Conservation (phyloP, 2,113 vertebrate species). For the Odocoileus hemionus region DNA sequence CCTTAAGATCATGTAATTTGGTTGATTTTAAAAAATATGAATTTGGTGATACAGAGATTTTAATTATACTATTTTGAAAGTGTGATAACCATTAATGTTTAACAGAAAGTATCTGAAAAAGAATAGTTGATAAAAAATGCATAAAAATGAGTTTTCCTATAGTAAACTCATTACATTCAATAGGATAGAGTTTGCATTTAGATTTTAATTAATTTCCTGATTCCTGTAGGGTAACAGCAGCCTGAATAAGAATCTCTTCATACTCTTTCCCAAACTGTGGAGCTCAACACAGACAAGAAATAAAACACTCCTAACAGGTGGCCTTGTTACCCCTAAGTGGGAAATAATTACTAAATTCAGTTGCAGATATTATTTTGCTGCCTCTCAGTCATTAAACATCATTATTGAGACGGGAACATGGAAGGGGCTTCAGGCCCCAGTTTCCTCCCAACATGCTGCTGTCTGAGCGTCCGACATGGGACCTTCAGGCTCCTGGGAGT, state of each 20-base stretch:
- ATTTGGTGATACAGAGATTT: slow-evolving; percentile 15
- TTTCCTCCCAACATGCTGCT: not conserved
- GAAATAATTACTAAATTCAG: not conserved
- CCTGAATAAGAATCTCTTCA: not conserved
- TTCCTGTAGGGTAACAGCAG: not conserved
- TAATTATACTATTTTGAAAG: not conserved
- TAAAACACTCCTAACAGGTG: not conserved
- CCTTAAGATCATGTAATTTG: slow-evolving; percentile 14
- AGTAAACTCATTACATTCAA: not conserved
- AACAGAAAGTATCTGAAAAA: not conserved
- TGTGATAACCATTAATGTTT: not conserved
- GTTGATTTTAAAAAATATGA: not conserved
- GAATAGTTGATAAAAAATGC: not conserved
- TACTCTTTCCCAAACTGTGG: no score
- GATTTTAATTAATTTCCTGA: not conserved
- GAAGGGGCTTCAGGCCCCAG: no score
- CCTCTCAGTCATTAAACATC: no score
- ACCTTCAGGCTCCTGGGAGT: no score
- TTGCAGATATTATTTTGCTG: not conserved
- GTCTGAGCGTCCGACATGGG: fast-evolving
- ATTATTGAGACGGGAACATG: not conserved
- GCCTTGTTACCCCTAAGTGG: not conserved
- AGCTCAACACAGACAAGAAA: not conserved
- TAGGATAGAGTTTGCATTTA: not conserved
- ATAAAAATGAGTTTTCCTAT: not conserved